Percentiles rank a stretch among this genome's conserved stretches.
Conservation (phyloP, 2,797 vertebrate species). For the Phataginus tetradactyla region DNA sequence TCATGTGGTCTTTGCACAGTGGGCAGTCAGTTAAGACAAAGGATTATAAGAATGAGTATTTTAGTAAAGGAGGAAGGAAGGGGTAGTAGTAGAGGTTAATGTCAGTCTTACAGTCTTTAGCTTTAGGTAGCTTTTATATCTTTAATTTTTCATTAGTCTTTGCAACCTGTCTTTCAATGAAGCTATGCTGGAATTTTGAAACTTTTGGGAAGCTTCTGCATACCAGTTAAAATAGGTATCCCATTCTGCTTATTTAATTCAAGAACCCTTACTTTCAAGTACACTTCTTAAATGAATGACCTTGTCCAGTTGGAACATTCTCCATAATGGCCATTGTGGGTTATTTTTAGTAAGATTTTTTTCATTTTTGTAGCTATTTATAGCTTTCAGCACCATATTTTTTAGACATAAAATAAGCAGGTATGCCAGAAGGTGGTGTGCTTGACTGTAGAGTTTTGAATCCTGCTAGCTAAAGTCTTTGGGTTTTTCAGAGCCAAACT, state of each 20-base stretch:
- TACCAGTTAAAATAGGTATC: neutral
- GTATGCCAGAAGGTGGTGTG: neutral
- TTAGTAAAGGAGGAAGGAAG: neutral
- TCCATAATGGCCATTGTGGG: neutral
- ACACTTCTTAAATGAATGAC: neutral
- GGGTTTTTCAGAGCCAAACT: neutral
- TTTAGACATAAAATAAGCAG: neutral
- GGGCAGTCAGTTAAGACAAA: neutral
- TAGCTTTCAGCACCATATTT: neutral
- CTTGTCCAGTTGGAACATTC: neutral
- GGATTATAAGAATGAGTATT: neutral
- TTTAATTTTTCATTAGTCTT: neutral
- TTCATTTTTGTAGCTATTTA: neutral
- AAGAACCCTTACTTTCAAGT: neutral
- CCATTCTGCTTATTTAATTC: neutral
- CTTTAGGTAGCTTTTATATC: neutral
- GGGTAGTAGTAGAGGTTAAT: neutral
- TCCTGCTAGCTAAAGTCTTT: neutral
- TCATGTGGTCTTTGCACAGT: neutral
- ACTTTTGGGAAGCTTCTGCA: neutral
- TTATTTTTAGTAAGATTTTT: neutral
- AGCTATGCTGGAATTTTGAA: neutral
- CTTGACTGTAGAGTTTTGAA: neutral
- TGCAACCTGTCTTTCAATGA: neutral
- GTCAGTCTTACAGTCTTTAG: neutral